A percentile compares a stretch with the other conserved stretches of the same genome.
Conservation (phyloP, 2,113 vertebrate genomes). For the Pelecanoides urinatrix region DNA sequence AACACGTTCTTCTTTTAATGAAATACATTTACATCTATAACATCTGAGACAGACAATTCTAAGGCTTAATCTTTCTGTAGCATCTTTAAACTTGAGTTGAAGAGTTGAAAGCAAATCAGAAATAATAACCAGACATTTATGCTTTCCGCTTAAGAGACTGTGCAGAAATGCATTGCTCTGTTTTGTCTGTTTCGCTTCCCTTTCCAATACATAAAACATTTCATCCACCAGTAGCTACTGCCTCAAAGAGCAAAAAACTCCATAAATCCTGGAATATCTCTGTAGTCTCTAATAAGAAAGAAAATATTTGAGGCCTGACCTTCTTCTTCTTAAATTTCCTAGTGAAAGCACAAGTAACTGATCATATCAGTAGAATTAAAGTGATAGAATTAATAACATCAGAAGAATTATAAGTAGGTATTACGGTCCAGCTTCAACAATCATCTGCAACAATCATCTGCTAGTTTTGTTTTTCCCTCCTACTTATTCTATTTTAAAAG, state of each 20-base stretch:
- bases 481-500: neutral
- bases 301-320: neutral
- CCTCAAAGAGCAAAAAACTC: neutral
- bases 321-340: neutral
- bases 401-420: neutral
- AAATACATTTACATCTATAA: conserved; percentile 26
- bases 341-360: neutral
- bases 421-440: neutral
- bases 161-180: neutral
- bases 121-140: conserved; percentile 29
- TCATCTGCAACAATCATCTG: neutral
- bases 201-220: conserved; percentile 17
- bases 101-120: conserved; percentile 33
- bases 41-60: conserved; percentile 15
- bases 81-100: conserved; percentile 29
- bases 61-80: conserved; percentile 4
- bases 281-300: neutral
- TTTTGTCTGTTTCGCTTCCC: neutral
- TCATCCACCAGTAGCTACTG: neutral
- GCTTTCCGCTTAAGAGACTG: neutral
- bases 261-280: conserved; percentile 19
- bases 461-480: neutral
- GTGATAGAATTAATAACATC: neutral
- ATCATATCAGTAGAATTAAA: neutral
- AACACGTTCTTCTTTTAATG: conserved; percentile 20